phyloP scores from a whole-genome alignment of 2,113 vertebrate species.

The Pseudolaguvia tuberculata region DNA sequence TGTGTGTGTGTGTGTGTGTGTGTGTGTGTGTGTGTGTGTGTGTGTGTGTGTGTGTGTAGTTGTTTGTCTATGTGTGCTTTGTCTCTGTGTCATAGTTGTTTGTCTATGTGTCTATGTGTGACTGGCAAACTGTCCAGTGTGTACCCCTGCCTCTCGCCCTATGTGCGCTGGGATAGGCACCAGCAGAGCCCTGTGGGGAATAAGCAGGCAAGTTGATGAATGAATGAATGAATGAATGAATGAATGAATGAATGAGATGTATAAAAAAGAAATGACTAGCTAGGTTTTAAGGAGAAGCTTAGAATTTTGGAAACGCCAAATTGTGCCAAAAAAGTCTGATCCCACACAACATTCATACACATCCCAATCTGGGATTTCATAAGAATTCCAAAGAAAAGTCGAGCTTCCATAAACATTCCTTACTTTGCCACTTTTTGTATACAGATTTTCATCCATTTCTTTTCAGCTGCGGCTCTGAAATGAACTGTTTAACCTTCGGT shows the following conservation, averaged over 20 bases:
- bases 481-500: background rate
- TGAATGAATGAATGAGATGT: slow-evolving; percentile 1
- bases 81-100: too few species aligned
- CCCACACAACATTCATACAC: background rate
- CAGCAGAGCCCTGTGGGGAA: too few species aligned
- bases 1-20: too few species aligned
- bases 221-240: too few species aligned
- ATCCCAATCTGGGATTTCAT: background rate
- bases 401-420: background rate
- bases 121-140: too few species aligned
- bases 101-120: too few species aligned
- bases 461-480: background rate
- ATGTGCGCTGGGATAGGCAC: too few species aligned
- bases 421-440: background rate
- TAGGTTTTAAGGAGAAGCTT: background rate
- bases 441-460: background rate
- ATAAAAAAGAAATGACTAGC: background rate
- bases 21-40: too few species aligned
- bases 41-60: too few species aligned
- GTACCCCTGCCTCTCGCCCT: too few species aligned
- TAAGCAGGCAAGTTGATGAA: too few species aligned
- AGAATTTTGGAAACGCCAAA: background rate
- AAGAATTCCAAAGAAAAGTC: background rate
- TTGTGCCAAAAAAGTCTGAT: background rate
- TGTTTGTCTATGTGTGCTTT: too few species aligned